Base-by-base conservation (phyloP, 2,113 vertebrate species). In the Festucalex cinctus region DNA sequence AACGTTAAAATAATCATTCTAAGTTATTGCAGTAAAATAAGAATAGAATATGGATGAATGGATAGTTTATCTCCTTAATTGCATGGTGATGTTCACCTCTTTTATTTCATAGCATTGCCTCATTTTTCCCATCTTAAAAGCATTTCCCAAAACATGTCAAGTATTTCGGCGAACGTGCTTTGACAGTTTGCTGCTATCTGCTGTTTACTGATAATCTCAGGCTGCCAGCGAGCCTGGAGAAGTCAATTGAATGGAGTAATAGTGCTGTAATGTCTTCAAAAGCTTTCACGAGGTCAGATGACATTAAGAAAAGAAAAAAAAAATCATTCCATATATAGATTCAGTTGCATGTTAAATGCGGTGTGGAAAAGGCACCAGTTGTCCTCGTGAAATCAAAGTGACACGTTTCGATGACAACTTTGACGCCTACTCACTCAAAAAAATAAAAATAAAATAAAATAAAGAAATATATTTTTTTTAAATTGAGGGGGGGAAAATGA, bases 271-370 rank as follows among this genome's bases (percentile, higher is more conserved):
- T 24, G 13, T 24, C 39, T 32, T 54, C 0, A 5, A 66, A 49
- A 1, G 24, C 9, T 78, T 67, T 76, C 53, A 66, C 76, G 75
- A 66, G 12, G 6, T 20, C 28, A 41, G 64, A 35, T 62, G 46
- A 24, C 3, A 20, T 59, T n/a, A n/a, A n/a, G n/a, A n/a, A n/a
- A 57, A 49, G 69, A 65, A 44, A 17, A 19, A 44, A 41, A 2
- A 32, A 32, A 76, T 60, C 43, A 59, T 63, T 2, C 14, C 26
- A 28, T 57, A 0, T 12, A 10, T 69, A 68, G 37, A 35, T 65
- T 70, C 54, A 37, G 32, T 61, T 70, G 72, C 74, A 57, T 57
- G 54, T 53, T 5, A 49, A 49, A 49, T 49, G 48, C 26, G 10
- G 9, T 26, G 51, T 36, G 19, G 35, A 24, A 43, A n/a, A 62